Percentiles rank a stretch among this genome's conserved stretches.
These are phyloP conservation scores for Aythya baeri DNA, from an alignment of 2,113 vertebrate species.

Conservation along the genomic window DNA sequence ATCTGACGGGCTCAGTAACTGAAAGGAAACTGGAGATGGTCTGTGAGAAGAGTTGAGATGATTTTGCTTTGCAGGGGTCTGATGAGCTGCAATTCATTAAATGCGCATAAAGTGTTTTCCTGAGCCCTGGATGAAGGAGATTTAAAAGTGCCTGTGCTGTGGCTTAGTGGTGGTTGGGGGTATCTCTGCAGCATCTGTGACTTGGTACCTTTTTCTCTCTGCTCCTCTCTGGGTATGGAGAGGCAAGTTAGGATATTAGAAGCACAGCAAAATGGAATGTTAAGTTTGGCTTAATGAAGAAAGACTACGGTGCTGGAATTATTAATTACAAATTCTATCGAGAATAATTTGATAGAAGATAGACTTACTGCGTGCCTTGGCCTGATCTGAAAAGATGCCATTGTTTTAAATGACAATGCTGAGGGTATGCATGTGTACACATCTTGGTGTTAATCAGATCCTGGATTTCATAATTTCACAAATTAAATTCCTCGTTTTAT, in stretches of 20 bases:
- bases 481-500: constrained; percentile 5
- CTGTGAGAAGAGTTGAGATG: neutral
- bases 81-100: neutral
- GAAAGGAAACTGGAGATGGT: fast-evolving
- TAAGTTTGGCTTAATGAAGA: constrained; percentile 17
- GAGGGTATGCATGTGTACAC: fast-evolving
- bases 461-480: neutral
- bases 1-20: neutral
- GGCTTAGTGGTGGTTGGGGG: neutral
- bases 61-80: neutral
- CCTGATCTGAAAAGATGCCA: neutral
- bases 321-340: constrained; percentile 15
- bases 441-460: neutral
- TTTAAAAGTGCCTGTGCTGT: neutral
- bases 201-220: neutral
- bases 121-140: neutral
- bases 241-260: neutral
- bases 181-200: neutral
- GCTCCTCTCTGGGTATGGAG: neutral
- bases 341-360: neutral
- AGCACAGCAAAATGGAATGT: neutral
- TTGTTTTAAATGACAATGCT: neutral
- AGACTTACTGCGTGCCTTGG: neutral
- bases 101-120: neutral
- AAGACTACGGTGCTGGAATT: neutral